Evolutionary conservation across 2,888 invertebrate genomes (phyloP), one percentile per base, ranked within the genome.

Genomic region (Morinoia aosen): DNA sequence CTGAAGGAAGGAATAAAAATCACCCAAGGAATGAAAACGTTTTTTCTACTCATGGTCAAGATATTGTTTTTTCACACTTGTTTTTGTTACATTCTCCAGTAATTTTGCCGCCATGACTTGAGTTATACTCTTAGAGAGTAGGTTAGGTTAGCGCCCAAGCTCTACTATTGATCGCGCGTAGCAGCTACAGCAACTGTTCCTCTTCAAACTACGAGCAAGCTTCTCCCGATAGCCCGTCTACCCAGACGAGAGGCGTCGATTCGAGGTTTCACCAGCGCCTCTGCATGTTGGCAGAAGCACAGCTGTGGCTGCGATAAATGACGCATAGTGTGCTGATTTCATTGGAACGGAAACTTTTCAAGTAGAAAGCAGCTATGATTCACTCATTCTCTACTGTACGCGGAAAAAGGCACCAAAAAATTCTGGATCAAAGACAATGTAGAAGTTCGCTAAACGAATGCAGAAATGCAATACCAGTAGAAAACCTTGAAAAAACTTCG

Each of bases 141-240:
- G 14, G 61, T 61, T 61, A 61, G 61, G 61, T 61, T 10, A 76
- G 76, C 25, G 76, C 33, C 25, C 5, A 64, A 1, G 90, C 48
- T 90, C 90, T 90, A 90, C 90, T 90, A 90, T 90, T 90, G 90
- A 90, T 90, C 90, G 90, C 90, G 14, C 14, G 90, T 90, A 90
- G 90, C 40, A 90, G 90, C 90, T 90, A 11, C 14, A 88, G 88
- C 88, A 88, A 88, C 88, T 33, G 40, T 90, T 90, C 90, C 40
- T 90, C 90, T 90, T 90, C 16, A 90, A 90, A 39, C 90, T 90
- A 40, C 40, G 2, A 88, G 88, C 88, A 16, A 76, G 76, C 76
- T 76, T 76, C 76, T 76, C 33, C 25, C 76, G 33, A 12, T 61
- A 48, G 48, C 19, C 76, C 8, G 76, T 76, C 76, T 76, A 76